Evolutionary conservation across 64 coral and sea anemone species (phyloP).

Genomic region (Montipora capricornis): DNA sequence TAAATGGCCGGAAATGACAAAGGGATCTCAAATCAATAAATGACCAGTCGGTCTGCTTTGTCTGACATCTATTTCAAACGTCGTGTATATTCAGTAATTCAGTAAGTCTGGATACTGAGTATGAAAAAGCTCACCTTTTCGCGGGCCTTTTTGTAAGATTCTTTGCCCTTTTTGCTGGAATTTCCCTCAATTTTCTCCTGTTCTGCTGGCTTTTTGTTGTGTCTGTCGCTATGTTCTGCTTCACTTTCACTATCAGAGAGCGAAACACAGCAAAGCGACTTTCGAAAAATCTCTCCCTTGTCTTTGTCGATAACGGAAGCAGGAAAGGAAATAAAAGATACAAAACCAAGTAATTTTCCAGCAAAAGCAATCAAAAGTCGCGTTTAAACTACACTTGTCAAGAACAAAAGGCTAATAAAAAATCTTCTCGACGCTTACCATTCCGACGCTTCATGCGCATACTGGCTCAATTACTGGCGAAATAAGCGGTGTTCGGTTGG

Average conservation of each 20-base stretch:
- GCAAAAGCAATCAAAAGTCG: no score
- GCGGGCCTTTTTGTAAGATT: neutral
- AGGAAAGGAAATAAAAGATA: neutral
- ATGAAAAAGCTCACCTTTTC: neutral
- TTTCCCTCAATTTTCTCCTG: neutral
- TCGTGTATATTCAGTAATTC: neutral
- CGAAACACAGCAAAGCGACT: constrained; percentile 52
- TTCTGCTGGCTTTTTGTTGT: constrained; percentile 20
- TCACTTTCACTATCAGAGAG: constrained; percentile 65
- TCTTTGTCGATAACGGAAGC: constrained; percentile 3
- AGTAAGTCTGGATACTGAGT: neutral
- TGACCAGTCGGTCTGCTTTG: no score
- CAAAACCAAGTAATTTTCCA: neutral
- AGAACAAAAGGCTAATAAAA: no score
- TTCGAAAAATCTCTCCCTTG: constrained; percentile 80
- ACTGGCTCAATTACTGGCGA: no score
- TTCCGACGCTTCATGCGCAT: no score
- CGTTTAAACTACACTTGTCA: no score
- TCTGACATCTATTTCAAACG: no score
- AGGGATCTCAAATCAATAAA: no score
- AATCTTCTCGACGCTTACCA: no score
- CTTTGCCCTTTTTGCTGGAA: neutral
- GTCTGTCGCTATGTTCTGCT: constrained; percentile 25
- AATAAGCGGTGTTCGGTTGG: no score
- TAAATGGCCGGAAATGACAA: no score